Evolutionary conservation across 2,888 invertebrate genomes (phyloP).

Genomic region (Belgica antarctica): DNA sequence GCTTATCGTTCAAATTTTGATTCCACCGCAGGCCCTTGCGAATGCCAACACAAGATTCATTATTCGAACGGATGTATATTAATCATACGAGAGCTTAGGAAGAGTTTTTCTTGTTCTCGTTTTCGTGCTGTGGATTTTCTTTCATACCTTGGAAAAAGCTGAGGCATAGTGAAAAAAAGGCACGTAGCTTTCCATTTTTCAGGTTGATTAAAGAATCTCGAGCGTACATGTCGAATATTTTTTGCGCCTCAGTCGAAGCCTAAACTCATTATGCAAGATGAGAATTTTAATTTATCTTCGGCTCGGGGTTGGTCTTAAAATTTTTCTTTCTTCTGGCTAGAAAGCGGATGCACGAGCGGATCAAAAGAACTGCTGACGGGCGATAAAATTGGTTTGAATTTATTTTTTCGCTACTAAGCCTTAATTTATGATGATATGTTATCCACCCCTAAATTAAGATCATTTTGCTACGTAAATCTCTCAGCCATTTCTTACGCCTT

Average conservation of each 20-base stretch:
- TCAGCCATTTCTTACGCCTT: neutral
- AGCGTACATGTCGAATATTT: neutral
- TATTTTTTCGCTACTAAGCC: neutral
- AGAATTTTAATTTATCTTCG: neutral
- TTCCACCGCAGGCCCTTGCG: no score
- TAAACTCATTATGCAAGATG: neutral
- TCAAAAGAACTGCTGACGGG: neutral
- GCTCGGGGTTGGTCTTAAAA: neutral
- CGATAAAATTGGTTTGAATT: neutral
- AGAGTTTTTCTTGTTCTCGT: no score
- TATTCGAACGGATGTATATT: neutral
- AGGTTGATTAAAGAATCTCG: constrained; percentile 2
- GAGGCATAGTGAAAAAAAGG: neutral
- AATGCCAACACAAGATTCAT: neutral
- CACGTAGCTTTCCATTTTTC: constrained; percentile 23
- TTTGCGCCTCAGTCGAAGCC: neutral
- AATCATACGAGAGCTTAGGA: constrained; percentile 9
- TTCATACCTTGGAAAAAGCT: no score
- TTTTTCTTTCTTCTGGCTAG: neutral
- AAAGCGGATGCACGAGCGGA: neutral
- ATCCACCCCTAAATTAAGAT: constrained; percentile 11
- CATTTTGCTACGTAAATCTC: neutral
- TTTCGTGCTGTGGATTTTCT: no score
- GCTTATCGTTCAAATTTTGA: no score
- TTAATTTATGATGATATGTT: neutral